A percentile compares a stretch with the other conserved stretches of the same genome.
These are phyloP conservation scores for Shargacucullia verbasci DNA, from an alignment of 2,888 invertebrate genomes.

Conservation along the genomic window DNA sequence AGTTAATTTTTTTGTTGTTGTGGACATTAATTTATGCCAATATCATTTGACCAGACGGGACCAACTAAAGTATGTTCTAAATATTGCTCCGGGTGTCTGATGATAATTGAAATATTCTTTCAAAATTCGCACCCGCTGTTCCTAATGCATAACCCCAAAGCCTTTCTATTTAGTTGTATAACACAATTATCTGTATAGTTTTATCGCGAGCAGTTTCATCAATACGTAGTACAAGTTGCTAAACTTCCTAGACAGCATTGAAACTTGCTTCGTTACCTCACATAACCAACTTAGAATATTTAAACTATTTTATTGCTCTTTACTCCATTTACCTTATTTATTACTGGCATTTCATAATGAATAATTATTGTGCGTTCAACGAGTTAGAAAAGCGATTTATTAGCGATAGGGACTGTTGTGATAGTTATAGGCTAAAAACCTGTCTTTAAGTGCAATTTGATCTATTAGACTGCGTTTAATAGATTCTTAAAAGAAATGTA, in stretches of 20 bases:
- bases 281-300: constrained; percentile 47
- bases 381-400: constrained; percentile 25
- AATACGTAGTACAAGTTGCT: constrained; percentile 51
- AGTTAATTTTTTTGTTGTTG: no score
- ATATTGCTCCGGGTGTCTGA: not conserved
- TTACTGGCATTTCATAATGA: constrained; percentile 29
- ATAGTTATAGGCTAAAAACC: constrained; percentile 10
- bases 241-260: constrained; percentile 58
- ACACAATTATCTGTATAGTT: constrained; percentile 44
- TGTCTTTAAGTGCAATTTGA: constrained; percentile 28
- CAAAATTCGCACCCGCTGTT: constrained; percentile 15
- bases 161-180: constrained; percentile 49
- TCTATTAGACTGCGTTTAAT: constrained; percentile 22
- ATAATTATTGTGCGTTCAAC: constrained; percentile 25
- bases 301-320: constrained; percentile 47
- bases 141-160: constrained; percentile 25
- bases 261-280: constrained; percentile 49
- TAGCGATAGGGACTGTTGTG: constrained; percentile 25
- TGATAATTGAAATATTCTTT: constrained; percentile 14
- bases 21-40: no score
- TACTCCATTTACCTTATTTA: constrained; percentile 43
- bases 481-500: not conserved
- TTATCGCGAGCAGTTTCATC: constrained; percentile 58
- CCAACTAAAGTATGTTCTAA: no score
- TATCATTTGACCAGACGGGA: no score